Evolutionary conservation across 2,113 vertebrate genomes (phyloP).

Genomic region (Odontophorus gujanensis): DNA sequence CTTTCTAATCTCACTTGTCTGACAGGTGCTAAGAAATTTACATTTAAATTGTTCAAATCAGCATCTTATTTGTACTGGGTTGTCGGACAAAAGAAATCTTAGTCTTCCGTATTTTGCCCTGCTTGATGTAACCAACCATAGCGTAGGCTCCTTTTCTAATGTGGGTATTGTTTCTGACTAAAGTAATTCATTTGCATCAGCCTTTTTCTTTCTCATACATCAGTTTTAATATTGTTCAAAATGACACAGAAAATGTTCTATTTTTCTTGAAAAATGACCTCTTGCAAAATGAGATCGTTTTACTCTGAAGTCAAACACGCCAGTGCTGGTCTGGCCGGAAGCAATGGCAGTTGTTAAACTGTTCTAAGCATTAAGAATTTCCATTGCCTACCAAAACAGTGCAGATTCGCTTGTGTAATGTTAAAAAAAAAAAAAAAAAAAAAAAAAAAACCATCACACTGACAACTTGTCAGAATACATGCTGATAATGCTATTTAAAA

Average conservation of each 20-base stretch:
- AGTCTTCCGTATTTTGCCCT: not conserved
- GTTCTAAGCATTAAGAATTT: not conserved
- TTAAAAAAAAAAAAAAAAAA: not conserved
- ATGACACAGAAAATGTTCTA: not conserved
- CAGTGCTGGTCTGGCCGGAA: not conserved
- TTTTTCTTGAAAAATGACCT: not conserved
- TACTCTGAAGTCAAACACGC: not conserved
- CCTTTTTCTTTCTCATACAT: not conserved
- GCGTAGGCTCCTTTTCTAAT: not conserved
- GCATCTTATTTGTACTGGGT: not conserved
- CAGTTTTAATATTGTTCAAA: not conserved
- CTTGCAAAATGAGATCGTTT: not conserved
- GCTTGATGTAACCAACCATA: not conserved
- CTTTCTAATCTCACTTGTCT: constrained; percentile 18
- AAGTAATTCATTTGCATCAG: not conserved
- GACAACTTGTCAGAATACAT: not conserved
- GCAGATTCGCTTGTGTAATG: not conserved
- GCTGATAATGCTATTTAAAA: constrained; percentile 38
- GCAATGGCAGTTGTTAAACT: not conserved
- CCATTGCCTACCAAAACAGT: not conserved
- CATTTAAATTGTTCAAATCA: constrained; percentile 40
- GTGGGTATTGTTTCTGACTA: not conserved
- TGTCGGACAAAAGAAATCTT: not conserved
- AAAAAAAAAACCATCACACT: not conserved
- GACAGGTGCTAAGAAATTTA: constrained; percentile 37